Evolutionary conservation across 1,140 invertebrate genomes (phyloP), one percentile per base, ranked within the genome.

Genomic region (Drosophila bocqueti): DNA sequence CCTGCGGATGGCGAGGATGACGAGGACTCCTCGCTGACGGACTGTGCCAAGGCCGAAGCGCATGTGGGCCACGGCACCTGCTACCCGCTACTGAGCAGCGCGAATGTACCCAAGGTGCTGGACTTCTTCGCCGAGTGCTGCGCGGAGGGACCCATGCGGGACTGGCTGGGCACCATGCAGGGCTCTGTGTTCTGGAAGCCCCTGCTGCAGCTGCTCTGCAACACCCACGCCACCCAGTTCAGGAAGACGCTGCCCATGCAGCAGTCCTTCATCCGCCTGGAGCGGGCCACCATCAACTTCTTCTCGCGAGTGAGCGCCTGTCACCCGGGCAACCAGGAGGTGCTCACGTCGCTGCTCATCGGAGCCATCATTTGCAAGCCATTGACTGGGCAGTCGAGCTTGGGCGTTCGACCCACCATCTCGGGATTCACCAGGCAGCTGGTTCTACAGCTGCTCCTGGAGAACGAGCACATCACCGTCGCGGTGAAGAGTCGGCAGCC

Each of bases 351-450:
- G 65, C 95, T 97, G 10, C 93, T 99, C 1, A 93, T 93, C 36
- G 79, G 91, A 13, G 92, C 92, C 31, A 84, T 89, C 0, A 93
- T 93, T 45, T 80, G 83, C 46, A 91, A 93, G 38, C 90, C 92
- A 3, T 21, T 78, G 24, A 24, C 24, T 24, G 24, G 24, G 24
- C 79, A 71, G 9, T 61, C 72, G 7, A 34, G 60, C 3, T 29
- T 64, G 4, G 47, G 74, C 16, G 85, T 75, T 34, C 73, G 84
- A 1, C 84, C 84, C 16, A 92, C 91, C 8, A 96, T 98, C 75
- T 97, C 97, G 15, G 97, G 97, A 13, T 98, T 98, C 92, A 97
- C 97, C 13, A 95, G 97, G 24, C 95, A 97, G 64, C 93, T 99
- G 31, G 95, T 98, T 58, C 93, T 98, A 10, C 97, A 98, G 91